Evolutionary conservation across 37 sponge, comb jelly and placozoan species (phyloP), one percentile per base, ranked within the genome.

Genomic region (Halisarca cf. caerulea): DNA sequence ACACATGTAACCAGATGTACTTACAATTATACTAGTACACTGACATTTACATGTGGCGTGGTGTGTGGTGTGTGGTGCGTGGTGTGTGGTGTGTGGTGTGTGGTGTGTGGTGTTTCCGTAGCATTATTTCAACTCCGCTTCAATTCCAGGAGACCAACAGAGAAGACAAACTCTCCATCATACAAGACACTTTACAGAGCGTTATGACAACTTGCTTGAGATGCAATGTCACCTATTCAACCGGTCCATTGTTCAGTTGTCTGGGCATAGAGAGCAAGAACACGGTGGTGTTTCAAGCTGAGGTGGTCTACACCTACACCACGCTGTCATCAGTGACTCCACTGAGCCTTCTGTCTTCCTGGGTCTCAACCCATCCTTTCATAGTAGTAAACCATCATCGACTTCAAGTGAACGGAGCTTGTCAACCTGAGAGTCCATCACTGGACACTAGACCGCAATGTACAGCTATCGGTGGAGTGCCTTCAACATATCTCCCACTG

Each of bases 271-370:
- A 6, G 2, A 34, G 35, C 34, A 3, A 28, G 2, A 27, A 68
- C 32, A 68, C 69, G 17, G 69, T 68, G 69, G 69, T 68, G 69
- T 68, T 68, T 30, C 69, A 17, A 17, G 69, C 69, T 4, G 3
- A 30, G 33, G 17, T 68, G 17, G 6, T 47, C 51, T 47, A 47
- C 51, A 17, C 27, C 4, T 68, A 68, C 69, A 68, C 34, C 17
- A 34, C 1, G 35, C 27, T 32, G 1, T 34, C 69, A 17, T 17
- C 35, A 68, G 33, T 30, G 4, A 34, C n/a, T 4, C 33, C 35
- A 4, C 69, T 34, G 32, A 32, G 32, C 69, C 69, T 68, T 34
- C 69, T 68, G 32, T 17, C 27, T 17, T 8, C 69, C 69, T 68
- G 69, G 69, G 69, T 68, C 35, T 28, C 35, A 27, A 32, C 69